These are phyloP conservation scores for Leptodirus hochenwartii DNA, from an alignment of 2,888 invertebrate species.

Conservation along the genomic window DNA sequence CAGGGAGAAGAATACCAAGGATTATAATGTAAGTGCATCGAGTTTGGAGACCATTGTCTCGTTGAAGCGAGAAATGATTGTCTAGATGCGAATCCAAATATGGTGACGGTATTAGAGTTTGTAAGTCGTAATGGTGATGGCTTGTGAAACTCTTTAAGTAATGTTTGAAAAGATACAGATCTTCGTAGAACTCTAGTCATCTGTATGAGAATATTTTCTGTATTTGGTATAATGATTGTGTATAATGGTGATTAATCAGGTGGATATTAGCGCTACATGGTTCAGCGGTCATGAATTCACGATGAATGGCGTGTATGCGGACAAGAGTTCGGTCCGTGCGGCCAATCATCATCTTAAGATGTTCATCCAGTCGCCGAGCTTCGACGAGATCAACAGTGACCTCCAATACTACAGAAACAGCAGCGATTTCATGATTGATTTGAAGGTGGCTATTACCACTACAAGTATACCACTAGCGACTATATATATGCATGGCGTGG, in stretches of 20 bases:
- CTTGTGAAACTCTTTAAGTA: too few species aligned
- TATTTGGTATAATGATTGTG: too few species aligned
- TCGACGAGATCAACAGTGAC: slow-evolving; percentile 47
- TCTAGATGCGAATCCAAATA: too few species aligned
- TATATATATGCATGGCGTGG: not conserved
- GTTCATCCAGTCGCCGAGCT: slow-evolving; percentile 51
- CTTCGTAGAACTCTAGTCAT: too few species aligned
- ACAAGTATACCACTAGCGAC: not conserved
- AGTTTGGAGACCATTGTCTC: too few species aligned
- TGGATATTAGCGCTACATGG: slow-evolving; percentile 58
- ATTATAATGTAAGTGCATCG: slow-evolving; percentile 45
- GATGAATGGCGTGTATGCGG: slow-evolving; percentile 53
- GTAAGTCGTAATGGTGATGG: too few species aligned
- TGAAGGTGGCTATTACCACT: slow-evolving; percentile 36
- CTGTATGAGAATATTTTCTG: too few species aligned
- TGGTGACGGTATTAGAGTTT: too few species aligned
- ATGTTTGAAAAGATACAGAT: too few species aligned
- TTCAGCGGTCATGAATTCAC: slow-evolving; percentile 59
- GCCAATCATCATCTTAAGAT: slow-evolving; percentile 46
- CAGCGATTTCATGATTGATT: slow-evolving; percentile 43
- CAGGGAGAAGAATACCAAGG: slow-evolving; percentile 44
- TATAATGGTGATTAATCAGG: slow-evolving; percentile 24
- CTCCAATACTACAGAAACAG: slow-evolving; percentile 50
- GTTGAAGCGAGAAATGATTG: not conserved
- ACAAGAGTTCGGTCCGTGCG: slow-evolving; percentile 45